Conservation (phyloP, 35 echinoderm and acorn worm genomes). For the Stichopus chloronotus region DNA sequence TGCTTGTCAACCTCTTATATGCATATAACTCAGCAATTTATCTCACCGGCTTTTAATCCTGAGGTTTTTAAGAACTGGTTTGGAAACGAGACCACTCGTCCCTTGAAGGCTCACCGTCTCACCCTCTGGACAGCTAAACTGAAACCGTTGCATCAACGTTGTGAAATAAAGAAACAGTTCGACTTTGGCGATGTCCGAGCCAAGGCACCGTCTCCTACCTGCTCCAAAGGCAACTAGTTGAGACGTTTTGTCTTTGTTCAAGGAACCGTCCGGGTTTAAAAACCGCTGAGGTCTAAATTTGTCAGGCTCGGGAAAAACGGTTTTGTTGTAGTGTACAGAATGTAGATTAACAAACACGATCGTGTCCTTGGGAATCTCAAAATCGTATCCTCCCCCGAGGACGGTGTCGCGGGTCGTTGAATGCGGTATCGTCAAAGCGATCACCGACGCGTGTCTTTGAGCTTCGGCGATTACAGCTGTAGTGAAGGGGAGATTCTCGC, state of each 20-base stretch:
- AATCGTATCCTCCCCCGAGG: slow-evolving; percentile 45
- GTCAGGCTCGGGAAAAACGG: slow-evolving; percentile 36
- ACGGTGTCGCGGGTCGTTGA: slow-evolving; percentile 53
- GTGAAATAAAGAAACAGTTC: slow-evolving; percentile 62
- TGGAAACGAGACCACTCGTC: slow-evolving; percentile 21
- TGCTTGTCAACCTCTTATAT: too few relatives aligned
- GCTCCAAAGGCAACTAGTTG: slow-evolving; percentile 52
- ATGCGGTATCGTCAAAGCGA: slow-evolving; percentile 61
- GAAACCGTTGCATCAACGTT: slow-evolving; percentile 50
- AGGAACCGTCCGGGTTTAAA: slow-evolving; percentile 46
- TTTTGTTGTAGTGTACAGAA: slow-evolving; percentile 55
- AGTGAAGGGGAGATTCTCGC: slow-evolving; percentile 32
- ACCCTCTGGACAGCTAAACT: slow-evolving; percentile 50
- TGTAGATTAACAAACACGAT: slow-evolving; percentile 66
- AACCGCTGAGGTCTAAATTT: slow-evolving; percentile 56
- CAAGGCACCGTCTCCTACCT: slow-evolving; percentile 54
- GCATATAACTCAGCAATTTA: too few relatives aligned
- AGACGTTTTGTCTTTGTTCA: slow-evolving; percentile 35
- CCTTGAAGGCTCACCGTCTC: slow-evolving; percentile 47
- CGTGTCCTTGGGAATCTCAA: slow-evolving; percentile 56
- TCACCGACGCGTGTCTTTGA: slow-evolving; percentile 45
- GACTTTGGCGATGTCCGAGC: slow-evolving; percentile 45
- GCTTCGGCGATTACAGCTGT: slow-evolving; percentile 61
- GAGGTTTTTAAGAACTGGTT: slow-evolving; percentile 18
- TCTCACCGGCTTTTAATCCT: slow-evolving; percentile 10